Percentiles rank a stretch among this genome's conserved stretches.
phyloP scores from a whole-genome alignment of 1,140 invertebrate genomes.

The Araneus ventricosus region DNA sequence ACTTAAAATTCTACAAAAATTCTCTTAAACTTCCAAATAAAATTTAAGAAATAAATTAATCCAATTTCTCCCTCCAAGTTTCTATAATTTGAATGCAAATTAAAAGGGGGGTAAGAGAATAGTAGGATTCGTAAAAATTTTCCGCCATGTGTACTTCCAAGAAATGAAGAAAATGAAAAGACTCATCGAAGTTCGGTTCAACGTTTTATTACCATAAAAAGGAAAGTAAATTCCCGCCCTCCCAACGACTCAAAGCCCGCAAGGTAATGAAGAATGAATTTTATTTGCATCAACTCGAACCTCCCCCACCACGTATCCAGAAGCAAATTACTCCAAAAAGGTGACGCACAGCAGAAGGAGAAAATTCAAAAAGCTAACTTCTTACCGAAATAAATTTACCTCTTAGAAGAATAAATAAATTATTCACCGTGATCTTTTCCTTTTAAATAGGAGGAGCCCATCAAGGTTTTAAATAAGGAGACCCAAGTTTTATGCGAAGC shows the following conservation, averaged over 20 bases:
- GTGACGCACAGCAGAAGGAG: not conserved
- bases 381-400: constrained; percentile 60
- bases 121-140: not conserved
- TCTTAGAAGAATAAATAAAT: constrained; percentile 65
- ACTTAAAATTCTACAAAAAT: not conserved
- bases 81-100: not conserved
- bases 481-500: constrained; percentile 52
- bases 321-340: constrained; percentile 50
- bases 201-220: constrained; percentile 13
- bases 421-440: constrained; percentile 52
- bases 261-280: constrained; percentile 54
- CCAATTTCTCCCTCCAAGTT: not conserved
- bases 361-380: constrained; percentile 6
- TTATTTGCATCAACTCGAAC: constrained; percentile 35
- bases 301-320: not conserved
- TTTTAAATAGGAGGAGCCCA: constrained; percentile 59
- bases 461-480: constrained; percentile 54
- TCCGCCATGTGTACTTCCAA: not conserved
- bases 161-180: constrained; percentile 14
- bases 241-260: not conserved
- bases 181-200: not conserved
- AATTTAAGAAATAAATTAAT: not conserved
- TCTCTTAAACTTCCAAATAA: not conserved
- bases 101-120: not conserved
- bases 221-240: constrained; percentile 25